A percentile compares a stretch with the other conserved stretches of the same genome.
Conservation (phyloP, 2,113 vertebrate genomes). For the Oenanthe melanoleuca region DNA sequence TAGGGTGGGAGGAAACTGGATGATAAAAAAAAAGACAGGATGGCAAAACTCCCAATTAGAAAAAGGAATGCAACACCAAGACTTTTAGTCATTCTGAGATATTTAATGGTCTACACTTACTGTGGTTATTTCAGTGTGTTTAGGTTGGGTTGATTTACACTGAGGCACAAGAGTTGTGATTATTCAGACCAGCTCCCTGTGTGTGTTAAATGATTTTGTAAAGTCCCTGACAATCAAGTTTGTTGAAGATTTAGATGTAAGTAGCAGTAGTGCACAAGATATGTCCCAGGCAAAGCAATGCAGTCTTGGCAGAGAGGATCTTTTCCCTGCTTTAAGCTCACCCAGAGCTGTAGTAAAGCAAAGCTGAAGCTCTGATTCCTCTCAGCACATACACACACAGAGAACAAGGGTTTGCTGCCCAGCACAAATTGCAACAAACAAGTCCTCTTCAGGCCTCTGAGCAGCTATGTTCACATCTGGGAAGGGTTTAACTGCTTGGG, state of each 20-base stretch:
- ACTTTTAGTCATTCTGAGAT: accelerated
- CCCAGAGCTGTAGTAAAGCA: background rate
- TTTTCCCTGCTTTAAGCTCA: background rate
- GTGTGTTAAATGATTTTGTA: background rate
- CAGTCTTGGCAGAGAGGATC: background rate
- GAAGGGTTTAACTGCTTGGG: background rate
- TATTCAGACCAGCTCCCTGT: background rate
- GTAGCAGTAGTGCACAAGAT: accelerated
- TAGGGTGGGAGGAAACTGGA: background rate
- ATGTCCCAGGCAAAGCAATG: background rate
- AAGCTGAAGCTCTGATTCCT: background rate
- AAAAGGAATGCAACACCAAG: background rate
- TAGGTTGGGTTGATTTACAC: background rate
- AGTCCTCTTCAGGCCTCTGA: background rate
- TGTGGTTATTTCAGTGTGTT: background rate
- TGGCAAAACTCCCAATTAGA: background rate
- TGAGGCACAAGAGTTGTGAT: background rate
- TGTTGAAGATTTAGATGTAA: background rate
- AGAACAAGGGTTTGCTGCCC: background rate
- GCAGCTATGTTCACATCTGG: background rate
- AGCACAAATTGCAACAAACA: background rate
- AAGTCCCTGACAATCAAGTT: background rate
- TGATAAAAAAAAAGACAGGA: background rate
- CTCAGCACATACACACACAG: accelerated
- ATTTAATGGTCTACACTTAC: background rate